Base-by-base conservation (phyloP, 1,140 invertebrate species). In the Pissodes strobi region DNA sequence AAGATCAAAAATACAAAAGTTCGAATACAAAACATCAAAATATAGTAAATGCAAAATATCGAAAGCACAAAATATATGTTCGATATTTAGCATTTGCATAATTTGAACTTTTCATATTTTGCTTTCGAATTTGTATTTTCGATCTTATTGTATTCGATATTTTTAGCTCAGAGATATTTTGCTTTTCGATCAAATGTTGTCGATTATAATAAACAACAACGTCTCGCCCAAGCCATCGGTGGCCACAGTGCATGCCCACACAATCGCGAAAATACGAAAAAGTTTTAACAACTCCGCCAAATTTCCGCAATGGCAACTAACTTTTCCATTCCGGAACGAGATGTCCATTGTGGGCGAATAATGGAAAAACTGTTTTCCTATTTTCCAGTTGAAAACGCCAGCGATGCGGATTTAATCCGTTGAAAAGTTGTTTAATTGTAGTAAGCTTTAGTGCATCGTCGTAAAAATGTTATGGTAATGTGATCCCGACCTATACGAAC, bases 261-360 rank as follows among this genome's bases (percentile, higher is more conserved):
- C 17, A 41, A 41, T 34, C 23, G 25, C 49, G 30, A 30, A 52
- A 34, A 34, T 13, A 52, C 13, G 49, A 52, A 52, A 49, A 49
- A 52, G n/a, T 52, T 52, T 52, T 52, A 52, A 52, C 49, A 34
- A 52, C 27, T 37, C 9, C 49, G 27, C 23, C 27, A 34, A 52
- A 52, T 34, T 52, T 52, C 49, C 49, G 49, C 23, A 13, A 34
- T 52, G 10, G 49, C 49, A 52, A 52, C 49, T 34, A 52, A 52
- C 49, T 52, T 52, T 52, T 34, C 49, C 49, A 52, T 34, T 30
- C 49, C 25, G 49, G 49, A 52, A 30, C 17, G 49, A 52, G 27
- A 52, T 52, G 27, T 52, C 49, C 27, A 52, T 52, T 52, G 49
- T 52, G 49, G 49, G 23, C 49, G 49, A 52, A 52, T 52, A 52